phyloP scores from a whole-genome alignment of 2,888 invertebrate species.

The Sthenelais limicola region DNA sequence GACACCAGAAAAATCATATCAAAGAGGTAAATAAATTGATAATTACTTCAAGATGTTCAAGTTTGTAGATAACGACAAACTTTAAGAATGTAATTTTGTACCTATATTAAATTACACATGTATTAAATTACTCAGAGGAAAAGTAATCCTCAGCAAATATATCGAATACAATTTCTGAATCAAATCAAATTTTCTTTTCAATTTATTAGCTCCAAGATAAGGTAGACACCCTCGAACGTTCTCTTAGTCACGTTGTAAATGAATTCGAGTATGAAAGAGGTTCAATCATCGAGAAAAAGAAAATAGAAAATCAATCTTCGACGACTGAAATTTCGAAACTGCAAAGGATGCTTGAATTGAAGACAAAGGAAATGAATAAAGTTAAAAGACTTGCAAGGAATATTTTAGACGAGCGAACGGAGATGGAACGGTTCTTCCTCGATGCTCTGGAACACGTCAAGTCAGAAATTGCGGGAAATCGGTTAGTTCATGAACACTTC shows the following conservation, averaged over 20 bases:
- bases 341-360: conserved; percentile 69
- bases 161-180: too few species aligned
- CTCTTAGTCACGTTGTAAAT: conserved; percentile 68
- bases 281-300: conserved; percentile 54
- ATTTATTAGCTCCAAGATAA: conserved; percentile 65
- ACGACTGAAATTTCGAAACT: conserved; percentile 67
- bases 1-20: conserved; percentile 63
- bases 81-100: too few species aligned
- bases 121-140: too few species aligned
- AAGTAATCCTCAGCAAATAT: too few species aligned
- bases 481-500: too few species aligned
- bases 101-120: too few species aligned
- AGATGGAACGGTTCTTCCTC: conserved; percentile 71
- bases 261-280: conserved; percentile 68
- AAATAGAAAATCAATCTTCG: conserved; percentile 65
- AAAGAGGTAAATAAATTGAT: conserved; percentile 67
- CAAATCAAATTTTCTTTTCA: conserved; percentile 1
- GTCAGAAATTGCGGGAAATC: conserved; percentile 67
- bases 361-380: conserved; percentile 70
- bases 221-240: conserved; percentile 67
- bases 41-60: too few species aligned
- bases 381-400: conserved; percentile 70
- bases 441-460: conserved; percentile 70
- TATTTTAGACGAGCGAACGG: conserved; percentile 71
- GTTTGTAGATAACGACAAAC: too few species aligned